phyloP scores from a whole-genome alignment of 2,888 invertebrate genomes.

The Philereme vetulata region DNA sequence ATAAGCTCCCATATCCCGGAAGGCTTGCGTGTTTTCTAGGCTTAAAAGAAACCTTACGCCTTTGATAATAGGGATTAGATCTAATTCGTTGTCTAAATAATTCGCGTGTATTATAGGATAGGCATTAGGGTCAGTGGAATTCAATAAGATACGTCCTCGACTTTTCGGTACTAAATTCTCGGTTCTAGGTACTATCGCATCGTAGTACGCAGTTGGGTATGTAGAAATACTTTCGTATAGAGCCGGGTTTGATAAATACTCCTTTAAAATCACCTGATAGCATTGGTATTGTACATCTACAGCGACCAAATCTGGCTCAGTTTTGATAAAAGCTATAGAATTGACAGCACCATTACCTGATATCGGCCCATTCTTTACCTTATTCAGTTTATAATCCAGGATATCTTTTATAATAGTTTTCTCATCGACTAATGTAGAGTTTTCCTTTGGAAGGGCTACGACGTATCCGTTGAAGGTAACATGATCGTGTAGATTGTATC shows the following conservation, averaged over 20 bases:
- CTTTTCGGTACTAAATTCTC: constrained; percentile 85
- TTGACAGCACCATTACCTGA: constrained; percentile 80
- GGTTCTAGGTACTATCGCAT: constrained; percentile 81
- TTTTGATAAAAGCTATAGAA: constrained; percentile 83
- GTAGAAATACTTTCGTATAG: constrained; percentile 50
- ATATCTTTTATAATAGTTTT: constrained; percentile 66
- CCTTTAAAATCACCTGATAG: constrained; percentile 72
- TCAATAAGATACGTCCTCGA: constrained; percentile 84
- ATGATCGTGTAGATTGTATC: constrained; percentile 70
- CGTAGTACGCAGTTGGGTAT: constrained; percentile 83
- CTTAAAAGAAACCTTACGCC: constrained; percentile 83
- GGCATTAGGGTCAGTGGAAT: constrained; percentile 86
- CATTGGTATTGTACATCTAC: constrained; percentile 86
- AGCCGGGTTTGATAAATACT: constrained; percentile 79
- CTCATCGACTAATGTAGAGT: constrained; percentile 67
- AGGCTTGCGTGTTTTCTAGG: constrained; percentile 82
- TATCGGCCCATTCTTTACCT: constrained; percentile 72
- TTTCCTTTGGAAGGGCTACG: constrained; percentile 77
- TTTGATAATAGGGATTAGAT: constrained; percentile 83
- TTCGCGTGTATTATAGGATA: constrained; percentile 88
- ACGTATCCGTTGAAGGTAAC: constrained; percentile 73
- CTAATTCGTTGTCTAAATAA: constrained; percentile 84
- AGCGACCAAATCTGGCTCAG: constrained; percentile 64
- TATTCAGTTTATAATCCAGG: constrained; percentile 58
- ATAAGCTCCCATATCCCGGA: constrained; percentile 80